Conservation (phyloP, 2,113 vertebrate species). For the Aldabrachelys gigantea region DNA sequence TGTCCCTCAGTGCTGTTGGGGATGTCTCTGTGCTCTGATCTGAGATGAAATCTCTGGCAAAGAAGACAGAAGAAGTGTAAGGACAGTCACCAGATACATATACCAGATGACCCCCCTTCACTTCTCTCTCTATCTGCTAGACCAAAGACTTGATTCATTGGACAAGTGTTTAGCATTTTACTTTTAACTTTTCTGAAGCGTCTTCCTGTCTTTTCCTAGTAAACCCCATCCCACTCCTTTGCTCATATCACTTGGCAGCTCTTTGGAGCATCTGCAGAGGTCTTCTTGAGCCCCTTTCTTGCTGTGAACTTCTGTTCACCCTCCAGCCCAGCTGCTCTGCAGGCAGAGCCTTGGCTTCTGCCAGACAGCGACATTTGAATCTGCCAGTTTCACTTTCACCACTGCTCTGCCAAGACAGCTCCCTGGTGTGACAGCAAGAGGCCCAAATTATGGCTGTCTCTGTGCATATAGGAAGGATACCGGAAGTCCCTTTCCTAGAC, state of each 20-base stretch:
- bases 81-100: not conserved
- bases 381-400: not conserved
- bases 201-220: not conserved
- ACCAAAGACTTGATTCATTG: not conserved
- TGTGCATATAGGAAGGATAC: not conserved
- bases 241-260: not conserved
- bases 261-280: not conserved
- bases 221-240: not conserved
- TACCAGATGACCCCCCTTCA: not conserved
- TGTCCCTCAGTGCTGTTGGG: not conserved
- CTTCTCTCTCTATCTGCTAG: not conserved
- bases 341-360: not conserved
- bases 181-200: conserved; percentile 7
- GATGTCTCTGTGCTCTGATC: not conserved
- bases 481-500: not conserved
- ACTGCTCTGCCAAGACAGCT: conserved; percentile 5
- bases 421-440: fast-evolving
- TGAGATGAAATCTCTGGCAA: not conserved
- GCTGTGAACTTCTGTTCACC: fast-evolving
- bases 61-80: not conserved
- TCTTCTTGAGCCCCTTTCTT: not conserved
- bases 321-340: not conserved
- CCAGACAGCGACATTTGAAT: fast-evolving
- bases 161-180: conserved; percentile 14
- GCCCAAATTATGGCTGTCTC: not conserved